phyloP scores from a whole-genome alignment of 2,797 vertebrate genomes.

The Ibycter americanus region DNA sequence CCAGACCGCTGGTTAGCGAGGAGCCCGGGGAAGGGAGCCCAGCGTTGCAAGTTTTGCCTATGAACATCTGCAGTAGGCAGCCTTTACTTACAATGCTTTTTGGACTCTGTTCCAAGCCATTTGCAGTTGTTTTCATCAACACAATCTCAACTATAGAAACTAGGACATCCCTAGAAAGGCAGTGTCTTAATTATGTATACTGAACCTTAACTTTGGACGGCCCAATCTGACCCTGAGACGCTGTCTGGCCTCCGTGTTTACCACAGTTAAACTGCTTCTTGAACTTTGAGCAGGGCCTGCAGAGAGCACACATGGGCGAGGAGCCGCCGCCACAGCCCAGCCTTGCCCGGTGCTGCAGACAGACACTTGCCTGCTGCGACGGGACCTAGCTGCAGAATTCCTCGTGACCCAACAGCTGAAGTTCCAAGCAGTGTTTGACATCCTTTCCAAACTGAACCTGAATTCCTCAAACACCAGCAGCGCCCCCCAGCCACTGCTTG shows the following conservation, averaged over 20 bases:
- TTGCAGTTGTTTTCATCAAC: conserved; percentile 5
- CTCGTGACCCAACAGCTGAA: rapidly evolving
- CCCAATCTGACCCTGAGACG: neutral
- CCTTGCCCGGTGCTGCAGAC: rapidly evolving
- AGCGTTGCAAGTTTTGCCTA: neutral
- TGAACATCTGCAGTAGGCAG: neutral
- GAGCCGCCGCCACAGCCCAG: neutral
- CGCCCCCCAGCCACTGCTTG: rapidly evolving
- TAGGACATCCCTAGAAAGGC: conserved; percentile 31
- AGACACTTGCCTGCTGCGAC: neutral
- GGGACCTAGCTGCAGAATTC: rapidly evolving
- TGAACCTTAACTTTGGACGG: neutral
- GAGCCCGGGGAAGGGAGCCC: neutral
- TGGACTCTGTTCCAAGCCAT: neutral
- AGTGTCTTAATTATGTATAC: neutral
- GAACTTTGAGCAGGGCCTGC: neutral
- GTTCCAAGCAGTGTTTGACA: neutral
- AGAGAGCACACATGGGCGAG: neutral
- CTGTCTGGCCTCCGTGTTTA: neutral
- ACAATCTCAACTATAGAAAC: conserved; percentile 1
- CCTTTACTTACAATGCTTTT: neutral
- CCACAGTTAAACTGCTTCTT: neutral
- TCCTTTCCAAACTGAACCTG: neutral
- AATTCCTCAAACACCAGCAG: neutral
- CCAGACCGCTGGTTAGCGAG: neutral